Evolutionary conservation across 2,888 invertebrate species (phyloP), one percentile per base, ranked within the genome.

Genomic region (Leuctra nigra): DNA sequence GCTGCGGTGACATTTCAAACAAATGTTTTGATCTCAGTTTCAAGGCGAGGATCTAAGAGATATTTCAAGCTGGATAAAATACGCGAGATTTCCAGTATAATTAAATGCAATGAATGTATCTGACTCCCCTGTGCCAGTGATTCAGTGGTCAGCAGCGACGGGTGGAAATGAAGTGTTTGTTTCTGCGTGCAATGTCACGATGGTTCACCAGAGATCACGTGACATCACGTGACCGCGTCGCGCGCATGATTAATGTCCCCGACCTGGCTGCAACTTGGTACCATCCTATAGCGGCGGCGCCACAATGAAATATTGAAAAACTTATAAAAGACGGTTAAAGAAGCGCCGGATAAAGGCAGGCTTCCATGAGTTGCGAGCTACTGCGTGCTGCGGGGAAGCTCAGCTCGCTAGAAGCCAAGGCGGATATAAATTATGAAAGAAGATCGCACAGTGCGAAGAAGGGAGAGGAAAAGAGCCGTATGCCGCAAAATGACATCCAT

Each of bases 241-340:
- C 18, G 35, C 47, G 20, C 48, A 50, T 35, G 50, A 50, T 50
- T 50, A 50, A 50, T 50, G 48, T 25, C 29, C 7, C 33, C 6
- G 11, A n/a, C 38, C 11, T 2, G 14, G 14, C 29, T 14, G 50
- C 35, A 20, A 16, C 33, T 18, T 33, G 50, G 50, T 50, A 16
- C 50, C 50, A 50, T 50, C 50, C 25, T 22, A 33, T 13, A 46
- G 20, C 7, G 20, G 53, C 58, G 55, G 58, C 55, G 56, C 58
- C 58, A 54, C 58, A 61, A 56, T 61, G 60, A 61, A 61, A 61
- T 61, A 61, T 61, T 54, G 58, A 55, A 52, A 58, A 59, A 60
- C 54, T 59, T 59, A 38, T 44, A 59, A 46, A 53, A 52, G 53
- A 44, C 44, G 53, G 53, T 44, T 54, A 33, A 54, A 54, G 54